Percentiles rank a stretch among this genome's conserved stretches.
Evolutionary conservation across 2,888 invertebrate species (phyloP).

Genomic region (Chaetoderma sp.): DNA sequence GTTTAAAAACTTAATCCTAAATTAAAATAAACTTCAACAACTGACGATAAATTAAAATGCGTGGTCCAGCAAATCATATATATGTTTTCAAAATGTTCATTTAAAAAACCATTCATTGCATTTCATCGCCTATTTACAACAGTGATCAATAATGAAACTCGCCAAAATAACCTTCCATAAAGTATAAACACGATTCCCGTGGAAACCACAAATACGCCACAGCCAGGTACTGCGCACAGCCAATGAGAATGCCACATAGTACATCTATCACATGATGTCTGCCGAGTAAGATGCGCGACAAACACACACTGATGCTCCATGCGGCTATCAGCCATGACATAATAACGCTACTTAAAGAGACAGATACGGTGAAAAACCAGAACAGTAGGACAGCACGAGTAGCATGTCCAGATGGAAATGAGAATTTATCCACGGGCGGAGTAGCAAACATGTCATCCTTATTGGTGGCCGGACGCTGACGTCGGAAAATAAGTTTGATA

Average conservation of each 20-base stretch:
- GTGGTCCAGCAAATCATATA: too few relatives aligned
- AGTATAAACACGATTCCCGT: slow-evolving; percentile 42
- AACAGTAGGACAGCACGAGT: slow-evolving; percentile 84
- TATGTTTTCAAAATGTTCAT: too few relatives aligned
- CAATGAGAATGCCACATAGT: slow-evolving; percentile 80
- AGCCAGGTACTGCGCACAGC: slow-evolving; percentile 68
- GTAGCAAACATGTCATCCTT: slow-evolving; percentile 77
- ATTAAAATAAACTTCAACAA: too few relatives aligned
- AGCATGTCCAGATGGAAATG: slow-evolving; percentile 95
- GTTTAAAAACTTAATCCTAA: too few relatives aligned
- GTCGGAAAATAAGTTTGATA: slow-evolving; percentile 81
- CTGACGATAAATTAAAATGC: too few relatives aligned
- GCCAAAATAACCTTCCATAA: slow-evolving; percentile 53
- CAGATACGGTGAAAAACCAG: slow-evolving; percentile 75
- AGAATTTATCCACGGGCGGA: slow-evolving; percentile 83
- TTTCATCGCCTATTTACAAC: too few relatives aligned
- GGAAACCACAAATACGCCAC: slow-evolving; percentile 49
- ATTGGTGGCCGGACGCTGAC: slow-evolving; percentile 81
- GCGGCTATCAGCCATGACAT: slow-evolving; percentile 73
- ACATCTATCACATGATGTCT: slow-evolving; percentile 92
- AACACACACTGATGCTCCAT: slow-evolving; percentile 81
- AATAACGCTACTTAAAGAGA: slow-evolving; percentile 47
- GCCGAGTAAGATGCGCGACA: slow-evolving; percentile 85
- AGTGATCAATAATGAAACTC: slow-evolving; percentile 52
- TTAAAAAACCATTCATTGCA: too few relatives aligned